Base-by-base conservation (phyloP, 2,888 invertebrate genomes). In the Cephus spinipes region DNA sequence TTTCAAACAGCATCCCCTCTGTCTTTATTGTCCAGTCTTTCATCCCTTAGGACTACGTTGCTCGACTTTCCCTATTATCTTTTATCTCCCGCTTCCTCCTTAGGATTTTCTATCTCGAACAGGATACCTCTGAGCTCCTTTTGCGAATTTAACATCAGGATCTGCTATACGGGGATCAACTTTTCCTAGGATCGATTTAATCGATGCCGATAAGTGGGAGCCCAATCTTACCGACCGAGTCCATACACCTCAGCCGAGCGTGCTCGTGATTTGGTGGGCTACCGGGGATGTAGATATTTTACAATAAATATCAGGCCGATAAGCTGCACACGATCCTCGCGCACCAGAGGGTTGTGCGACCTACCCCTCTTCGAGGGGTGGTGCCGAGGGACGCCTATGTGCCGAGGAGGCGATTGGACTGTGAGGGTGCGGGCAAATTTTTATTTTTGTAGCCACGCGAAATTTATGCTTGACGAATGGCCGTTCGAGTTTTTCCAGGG, bases 241-340 rank as follows among this genome's bases (percentile, higher is more conserved):
- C 32, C 32, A 32, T 32, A 32, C 32, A 79, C 79, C 78, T 82
- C 76, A 82, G 73, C 79, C 73, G 82, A 79, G 75, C 79, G 78
- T 80, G 78, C 34, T 76, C 76, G 79, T 71, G 75, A 35, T 76
- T 77, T 74, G 80, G 77, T 69, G 74, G 75, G 55, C 75, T 77
- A 78, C 12, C 68, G 80, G 82, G 83, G 84, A 86, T 85, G 88
- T 83, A 84, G 85, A 85, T 87, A 87, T 89, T 88, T 88, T 87
- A 88, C 87, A 87, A 89, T 89, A 89, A 89, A 89, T 89, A 89
- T 89, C 87, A 87, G 86, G 85, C 87, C 86, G 89, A 89, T 89
- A 89, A 88, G 88, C 89, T 82, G 83, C 86, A 84, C 87, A 87
- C 88, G 85, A 86, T 84, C 81, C 84, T 80, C 76, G 81, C 80